Conservation (phyloP, 2,113 vertebrate species). For the Tachysurus vachellii region DNA sequence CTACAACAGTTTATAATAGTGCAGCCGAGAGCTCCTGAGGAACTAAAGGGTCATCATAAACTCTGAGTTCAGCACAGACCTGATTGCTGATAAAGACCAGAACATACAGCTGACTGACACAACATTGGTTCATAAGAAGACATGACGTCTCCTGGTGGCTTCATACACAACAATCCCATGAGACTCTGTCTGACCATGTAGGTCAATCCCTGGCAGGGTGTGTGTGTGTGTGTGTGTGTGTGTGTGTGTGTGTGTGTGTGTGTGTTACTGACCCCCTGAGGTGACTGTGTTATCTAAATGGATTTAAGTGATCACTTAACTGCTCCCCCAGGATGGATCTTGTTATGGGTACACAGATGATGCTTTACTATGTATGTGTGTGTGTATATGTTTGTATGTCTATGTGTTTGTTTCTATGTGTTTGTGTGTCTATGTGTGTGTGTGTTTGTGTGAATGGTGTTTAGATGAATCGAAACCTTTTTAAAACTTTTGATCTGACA, state of each 20-base stretch:
- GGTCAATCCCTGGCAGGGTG: no score
- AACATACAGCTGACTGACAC: no score
- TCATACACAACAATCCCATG: no score
- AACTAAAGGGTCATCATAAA: no score
- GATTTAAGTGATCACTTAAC: slow-evolving; percentile 43
- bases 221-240: slow-evolving; percentile 4
- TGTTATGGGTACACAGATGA: slow-evolving; percentile 17
- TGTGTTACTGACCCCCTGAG: slow-evolving; percentile 6
- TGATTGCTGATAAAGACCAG: no score
- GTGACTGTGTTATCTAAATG: slow-evolving; percentile 37
- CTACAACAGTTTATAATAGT: no score
- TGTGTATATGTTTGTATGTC: neutral
- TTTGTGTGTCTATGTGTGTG: neutral
- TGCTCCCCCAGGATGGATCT: slow-evolving; percentile 37
- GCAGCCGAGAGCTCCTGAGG: no score
- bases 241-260: slow-evolving; percentile 2
- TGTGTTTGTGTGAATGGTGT: neutral
- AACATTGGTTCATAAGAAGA: no score
- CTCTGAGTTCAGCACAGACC: no score
- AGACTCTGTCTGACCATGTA: no score
- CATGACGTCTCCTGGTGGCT: no score
- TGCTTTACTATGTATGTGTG: slow-evolving; percentile 11
- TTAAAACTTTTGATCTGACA: neutral
- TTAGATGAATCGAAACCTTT: neutral
- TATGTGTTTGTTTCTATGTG: no score